Evolutionary conservation across 2,797 vertebrate genomes (phyloP), one percentile per base, ranked within the genome.

Genomic region (Hozukius guyotensis): DNA sequence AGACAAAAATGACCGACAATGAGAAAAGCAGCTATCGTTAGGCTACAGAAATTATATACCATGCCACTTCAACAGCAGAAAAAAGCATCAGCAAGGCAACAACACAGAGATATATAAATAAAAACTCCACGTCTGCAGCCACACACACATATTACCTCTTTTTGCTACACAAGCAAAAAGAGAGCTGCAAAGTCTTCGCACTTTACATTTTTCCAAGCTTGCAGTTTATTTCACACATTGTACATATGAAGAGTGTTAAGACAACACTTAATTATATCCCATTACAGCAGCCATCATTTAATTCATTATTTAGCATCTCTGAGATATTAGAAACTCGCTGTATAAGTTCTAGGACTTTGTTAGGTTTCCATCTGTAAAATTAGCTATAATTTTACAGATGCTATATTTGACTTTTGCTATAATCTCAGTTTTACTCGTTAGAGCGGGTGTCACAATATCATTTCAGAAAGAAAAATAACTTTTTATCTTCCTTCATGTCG

Each of bases 391-490:
- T 61, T 65, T 31, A 31, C 31, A 31, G 29, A 31, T 31, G 7
- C 29, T 31, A 8, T 32, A 38, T 38, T 38, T 38, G 0, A 38
- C 36, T 38, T 38, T 38, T 1, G 0, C 36, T 38, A 38, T 38
- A 38, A 38, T 38, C 34, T 69, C 11, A 29, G 20, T 80, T 74
- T 70, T 62, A 64, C 49, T 46, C 56, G 36, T 72, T 49, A 12
- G 1, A 76, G 14, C 16, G 71, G 52, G 42, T 75, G 42, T n/a
- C 29, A 34, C 24, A 36, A 72, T 70, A 67, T 83, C 25, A 72
- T 75, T 82, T 82, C 27, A 64, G 55, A 64, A 53, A 66, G 29
- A 72, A 38, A 68, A 65, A 81, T 10, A 34, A n/a, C 56, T 46
- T 72, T 59, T 70, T n/a, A 18, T 78, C 16, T 65, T 64, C 34